Evolutionary conservation across 2,888 invertebrate genomes (phyloP), one percentile per base, ranked within the genome.

Genomic region (Epistrophe eligans): DNA sequence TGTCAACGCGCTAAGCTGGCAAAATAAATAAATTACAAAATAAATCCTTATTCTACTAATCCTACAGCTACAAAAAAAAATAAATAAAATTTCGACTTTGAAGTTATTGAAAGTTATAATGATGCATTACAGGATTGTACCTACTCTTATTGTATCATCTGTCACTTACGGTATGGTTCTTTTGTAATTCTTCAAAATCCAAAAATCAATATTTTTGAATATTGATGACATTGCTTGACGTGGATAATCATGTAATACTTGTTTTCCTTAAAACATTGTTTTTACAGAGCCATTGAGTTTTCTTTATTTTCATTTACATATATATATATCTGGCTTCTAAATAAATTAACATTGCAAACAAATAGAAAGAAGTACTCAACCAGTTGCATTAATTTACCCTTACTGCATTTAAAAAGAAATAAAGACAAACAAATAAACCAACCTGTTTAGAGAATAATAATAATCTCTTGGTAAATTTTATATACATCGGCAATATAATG

Each of bases 381-480:
- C 24, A 52, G 52, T 43, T 15, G 15, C 43, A 43, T 15, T 43
- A 6, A 7, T 24, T 2, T 6, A 6, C 6, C 3, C 9, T 8
- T 2, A 43, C 6, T 15, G 7, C n/a, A n/a, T 45, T 57, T 15
- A 57, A 57, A 57, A 32, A n/a, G 7, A 9, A 32, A 32, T 28
- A 57, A 57, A 57, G 2, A 57, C 32, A 1, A 48, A 8, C 48
- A 48, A 32, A 32, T n/a, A 1, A n/a, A 15, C 15, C 28, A 57
- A 57, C 55, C n/a, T 57, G 32, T 57, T 57, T 32, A 9, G 8
- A n/a, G 13, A 57, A 57, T 32, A 57, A 11, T 24, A 57, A 57
- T 57, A 57, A 32, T 32, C n/a, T 35, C 3, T 32, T 17, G 38
- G 58, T 60, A 13, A 19, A 60, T 60, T 60, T 17, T 13, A 38